phyloP scores from a whole-genome alignment of 2,113 vertebrate species.

The Cebus imitator region DNA sequence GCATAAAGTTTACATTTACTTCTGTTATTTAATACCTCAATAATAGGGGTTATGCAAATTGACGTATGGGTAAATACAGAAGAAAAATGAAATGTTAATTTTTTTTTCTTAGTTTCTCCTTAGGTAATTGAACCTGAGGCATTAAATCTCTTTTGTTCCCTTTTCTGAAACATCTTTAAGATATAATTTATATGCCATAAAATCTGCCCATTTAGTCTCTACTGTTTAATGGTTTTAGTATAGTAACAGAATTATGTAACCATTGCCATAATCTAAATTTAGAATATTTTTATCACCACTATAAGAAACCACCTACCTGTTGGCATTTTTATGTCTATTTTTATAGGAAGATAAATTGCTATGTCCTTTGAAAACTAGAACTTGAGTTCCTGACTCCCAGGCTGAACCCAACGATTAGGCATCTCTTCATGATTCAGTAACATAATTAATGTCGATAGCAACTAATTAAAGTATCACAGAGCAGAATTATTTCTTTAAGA shows the following conservation, averaged over 20 bases:
- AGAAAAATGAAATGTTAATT: neutral
- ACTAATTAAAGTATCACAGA: slow-evolving; percentile 14
- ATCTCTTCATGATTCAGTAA: slow-evolving; percentile 16
- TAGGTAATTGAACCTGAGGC: neutral
- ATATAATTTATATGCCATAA: neutral
- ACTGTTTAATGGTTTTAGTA: neutral
- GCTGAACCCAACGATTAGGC: neutral
- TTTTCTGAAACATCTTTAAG: slow-evolving; percentile 10
- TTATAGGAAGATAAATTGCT: neutral
- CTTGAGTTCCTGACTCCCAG: neutral
- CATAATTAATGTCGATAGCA: neutral
- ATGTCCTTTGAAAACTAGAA: neutral
- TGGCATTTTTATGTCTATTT: neutral
- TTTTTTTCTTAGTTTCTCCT: neutral
- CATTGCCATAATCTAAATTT: neutral
- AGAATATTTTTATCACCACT: neutral
- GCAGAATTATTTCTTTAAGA: neutral
- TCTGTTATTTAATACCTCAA: neutral
- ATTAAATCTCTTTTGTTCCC: neutral
- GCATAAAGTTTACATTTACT: neutral
- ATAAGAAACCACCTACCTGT: neutral
- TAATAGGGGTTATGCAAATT: neutral
- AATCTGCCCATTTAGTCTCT: neutral
- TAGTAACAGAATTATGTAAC: neutral
- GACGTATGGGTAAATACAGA: neutral